Conservation (phyloP, 2,888 invertebrate species). For the Ptychoptera albimana region DNA sequence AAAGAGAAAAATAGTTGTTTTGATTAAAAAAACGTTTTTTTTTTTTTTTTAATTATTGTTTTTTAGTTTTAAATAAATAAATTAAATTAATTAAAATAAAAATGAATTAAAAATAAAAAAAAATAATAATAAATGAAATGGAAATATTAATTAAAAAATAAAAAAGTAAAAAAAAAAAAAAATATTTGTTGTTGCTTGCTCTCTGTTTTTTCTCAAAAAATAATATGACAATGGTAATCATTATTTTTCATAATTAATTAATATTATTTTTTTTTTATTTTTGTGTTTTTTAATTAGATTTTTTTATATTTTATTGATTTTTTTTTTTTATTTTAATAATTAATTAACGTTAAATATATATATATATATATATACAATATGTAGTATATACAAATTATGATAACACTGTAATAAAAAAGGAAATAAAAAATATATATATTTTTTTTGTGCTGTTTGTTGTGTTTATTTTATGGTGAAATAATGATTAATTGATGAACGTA, state of each 20-base stretch:
- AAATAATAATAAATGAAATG: background rate
- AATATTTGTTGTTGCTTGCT: constrained; percentile 2
- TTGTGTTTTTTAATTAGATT: no score
- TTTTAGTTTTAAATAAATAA: constrained; percentile 4
- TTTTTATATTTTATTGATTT: no score
- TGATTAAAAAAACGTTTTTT: constrained; percentile 8
- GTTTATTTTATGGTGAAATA: no score
- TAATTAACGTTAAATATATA: no score
- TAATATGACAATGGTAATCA: constrained; percentile 31
- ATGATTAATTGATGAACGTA: no score
- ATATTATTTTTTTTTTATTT: no score
- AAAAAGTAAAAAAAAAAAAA: background rate
- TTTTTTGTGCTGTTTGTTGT: no score
- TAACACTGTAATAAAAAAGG: no score
- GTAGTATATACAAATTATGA: no score
- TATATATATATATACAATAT: no score
- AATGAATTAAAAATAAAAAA: background rate
- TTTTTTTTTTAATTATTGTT: constrained; percentile 12
- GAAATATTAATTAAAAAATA: background rate
- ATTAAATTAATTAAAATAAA: background rate
- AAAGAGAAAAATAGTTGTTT: constrained; percentile 9
- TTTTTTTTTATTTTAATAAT: no score
- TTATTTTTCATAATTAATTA: constrained; percentile 1
- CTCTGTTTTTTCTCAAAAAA: background rate
- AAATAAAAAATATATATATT: no score